Percentiles rank a stretch among this genome's conserved stretches.
phyloP scores from a whole-genome alignment of 2,113 vertebrate genomes.

The Gorsachius goisagi region DNA sequence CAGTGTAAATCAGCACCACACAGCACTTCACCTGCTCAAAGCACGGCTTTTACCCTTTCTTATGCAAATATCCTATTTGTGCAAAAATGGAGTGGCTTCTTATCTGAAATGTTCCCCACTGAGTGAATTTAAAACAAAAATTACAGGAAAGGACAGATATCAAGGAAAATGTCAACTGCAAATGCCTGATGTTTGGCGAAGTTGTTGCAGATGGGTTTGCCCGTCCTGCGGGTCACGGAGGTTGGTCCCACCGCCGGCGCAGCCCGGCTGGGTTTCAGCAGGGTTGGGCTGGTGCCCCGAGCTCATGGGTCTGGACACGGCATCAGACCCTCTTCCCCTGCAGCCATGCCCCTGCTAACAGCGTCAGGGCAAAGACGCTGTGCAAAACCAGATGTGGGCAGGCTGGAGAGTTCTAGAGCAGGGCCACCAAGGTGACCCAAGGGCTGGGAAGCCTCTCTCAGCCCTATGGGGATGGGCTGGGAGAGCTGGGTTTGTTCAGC shows the following conservation, averaged over 20 bases:
- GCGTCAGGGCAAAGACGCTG: neutral
- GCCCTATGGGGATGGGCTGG: too few species aligned
- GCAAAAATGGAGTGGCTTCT: neutral
- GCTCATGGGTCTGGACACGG: too few species aligned
- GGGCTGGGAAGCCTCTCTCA: too few species aligned
- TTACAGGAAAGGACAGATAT: neutral
- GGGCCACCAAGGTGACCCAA: too few species aligned
- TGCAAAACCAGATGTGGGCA: too few species aligned
- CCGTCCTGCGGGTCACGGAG: fast-evolving
- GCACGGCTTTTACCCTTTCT: neutral
- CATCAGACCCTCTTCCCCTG: neutral
- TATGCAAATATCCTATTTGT: neutral
- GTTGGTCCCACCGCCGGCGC: fast-evolving
- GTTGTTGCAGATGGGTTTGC: neutral
- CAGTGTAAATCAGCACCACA: neutral
- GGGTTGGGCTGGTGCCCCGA: fast-evolving
- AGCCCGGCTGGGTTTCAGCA: too few species aligned
- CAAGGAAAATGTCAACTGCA: neutral
- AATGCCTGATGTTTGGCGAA: neutral
- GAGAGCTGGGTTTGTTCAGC: too few species aligned
- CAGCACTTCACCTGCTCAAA: neutral
- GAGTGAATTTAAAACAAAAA: neutral
- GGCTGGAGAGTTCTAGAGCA: too few species aligned
- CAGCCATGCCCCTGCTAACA: neutral
- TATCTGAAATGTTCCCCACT: neutral